Base-by-base conservation (phyloP, 2,888 invertebrate species). In the Habroteleia sp. region DNA sequence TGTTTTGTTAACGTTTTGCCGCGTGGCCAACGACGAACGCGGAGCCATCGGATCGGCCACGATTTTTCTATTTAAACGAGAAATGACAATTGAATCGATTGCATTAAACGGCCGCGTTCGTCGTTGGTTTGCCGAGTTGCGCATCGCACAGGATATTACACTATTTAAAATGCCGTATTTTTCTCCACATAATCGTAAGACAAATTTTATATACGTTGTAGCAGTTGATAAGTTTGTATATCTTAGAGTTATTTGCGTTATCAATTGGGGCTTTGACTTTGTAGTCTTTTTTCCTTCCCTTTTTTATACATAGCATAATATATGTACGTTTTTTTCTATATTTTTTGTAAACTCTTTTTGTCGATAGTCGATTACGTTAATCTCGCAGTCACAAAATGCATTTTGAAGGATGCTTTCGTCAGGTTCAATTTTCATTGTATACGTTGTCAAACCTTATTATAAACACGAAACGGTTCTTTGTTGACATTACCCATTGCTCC, bases 361-460 rank as follows among this genome's bases (percentile, higher is more conserved):
- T 72, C 27, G 65, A 65, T 58, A 65, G 44, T 65, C 73, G 56
- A 52, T 52, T 60, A 63, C 48, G 14, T 39, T 62, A 71, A 56
- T 81, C 83, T 85, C 84, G 85, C 85, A 85, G 84, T 85, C 85
- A 84, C 80, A 83, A 86, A 85, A 85, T 86, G 78, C 83, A 79
- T 82, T 82, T 37, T 25, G 25, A 83, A 65, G 29, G 37, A 48
- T 17, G 46, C 27, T 56, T 83, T 82, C 82, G 83, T 80, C 81
- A 82, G 80, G 74, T 52, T 74, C 60, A 48, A 23, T 41, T 37
- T 71, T 48, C 42, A 50, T 52, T 60, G 56, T 50, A 71, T 44
- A 56, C 27, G 54, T 76, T 48, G 39, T 46, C 50, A 11, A 41
- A 41, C 37, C 29, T 66, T 56, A 41, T 56, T 56, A 41, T 13